Percentiles rank a stretch among this genome's conserved stretches.
Evolutionary conservation across 2,797 vertebrate species (phyloP).

Genomic region (Meriones psammophilus): DNA sequence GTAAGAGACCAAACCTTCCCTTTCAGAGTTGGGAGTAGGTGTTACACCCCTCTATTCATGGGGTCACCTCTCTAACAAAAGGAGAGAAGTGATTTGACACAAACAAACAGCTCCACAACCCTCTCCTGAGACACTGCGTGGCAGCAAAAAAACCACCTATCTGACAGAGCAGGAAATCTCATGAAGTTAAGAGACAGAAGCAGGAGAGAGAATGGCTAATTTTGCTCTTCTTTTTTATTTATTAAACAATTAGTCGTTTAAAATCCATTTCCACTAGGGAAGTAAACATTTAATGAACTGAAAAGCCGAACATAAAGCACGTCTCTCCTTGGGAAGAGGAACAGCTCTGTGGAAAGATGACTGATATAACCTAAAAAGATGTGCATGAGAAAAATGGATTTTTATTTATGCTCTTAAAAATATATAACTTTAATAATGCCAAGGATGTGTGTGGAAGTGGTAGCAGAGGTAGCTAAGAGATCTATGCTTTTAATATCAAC

Average conservation of each 20-base stretch:
- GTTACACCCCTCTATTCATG: not conserved
- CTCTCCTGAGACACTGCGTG: not conserved
- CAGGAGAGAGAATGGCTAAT: slow-evolving; percentile 8
- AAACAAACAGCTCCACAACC: not conserved
- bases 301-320: not conserved
- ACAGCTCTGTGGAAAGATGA: not conserved
- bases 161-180: not conserved
- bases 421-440: slow-evolving; percentile 81
- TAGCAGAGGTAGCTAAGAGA: slow-evolving; percentile 84
- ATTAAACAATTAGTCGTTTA: slow-evolving; percentile 60
- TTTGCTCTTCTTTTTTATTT: slow-evolving; percentile 65
- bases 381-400: not conserved
- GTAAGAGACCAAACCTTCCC: slow-evolving; percentile 52
- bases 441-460: slow-evolving; percentile 59
- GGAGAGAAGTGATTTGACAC: not conserved
- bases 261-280: slow-evolving; percentile 53
- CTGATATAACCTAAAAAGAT: slow-evolving; percentile 55
- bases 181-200: not conserved
- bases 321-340: not conserved
- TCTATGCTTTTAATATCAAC: slow-evolving; percentile 89
- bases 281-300: slow-evolving; percentile 47
- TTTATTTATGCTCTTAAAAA: slow-evolving; percentile 78
- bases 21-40: slow-evolving; percentile 21
- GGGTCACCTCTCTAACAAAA: slow-evolving; percentile 34
- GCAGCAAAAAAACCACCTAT: not conserved